A percentile compares a stretch with the other conserved stretches of the same genome.
These are phyloP conservation scores for Amphipoea lucens DNA, from an alignment of 2,888 invertebrate species.

Conservation along the genomic window DNA sequence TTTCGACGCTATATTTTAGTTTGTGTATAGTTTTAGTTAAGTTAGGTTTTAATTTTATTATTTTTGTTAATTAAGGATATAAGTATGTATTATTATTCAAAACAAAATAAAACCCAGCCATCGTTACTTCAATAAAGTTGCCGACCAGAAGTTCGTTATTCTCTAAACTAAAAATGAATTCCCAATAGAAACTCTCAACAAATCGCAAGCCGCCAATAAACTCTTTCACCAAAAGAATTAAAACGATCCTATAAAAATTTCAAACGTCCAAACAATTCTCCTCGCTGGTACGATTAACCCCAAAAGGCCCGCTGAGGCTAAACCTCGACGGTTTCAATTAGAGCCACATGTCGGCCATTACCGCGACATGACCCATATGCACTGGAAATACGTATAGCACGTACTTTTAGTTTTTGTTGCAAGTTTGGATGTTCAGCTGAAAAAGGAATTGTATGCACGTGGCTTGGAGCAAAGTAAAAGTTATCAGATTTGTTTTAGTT, in stretches of 20 bases:
- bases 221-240: conserved; percentile 12
- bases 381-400: conserved; percentile 1
- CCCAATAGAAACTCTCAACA: neutral
- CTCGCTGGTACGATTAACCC: conserved; percentile 45
- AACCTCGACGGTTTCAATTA: conserved; percentile 64
- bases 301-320: conserved; percentile 43
- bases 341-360: conserved; percentile 58
- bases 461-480: neutral
- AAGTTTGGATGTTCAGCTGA: neutral
- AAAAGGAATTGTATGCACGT: conserved; percentile 9
- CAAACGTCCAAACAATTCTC: conserved; percentile 34
- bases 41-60: no score
- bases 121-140: neutral
- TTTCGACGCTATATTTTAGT: no score
- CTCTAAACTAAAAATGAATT: neutral
- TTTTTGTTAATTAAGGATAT: no score
- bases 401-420: conserved; percentile 17
- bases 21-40: no score
- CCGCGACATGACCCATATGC: conserved; percentile 47
- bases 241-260: conserved; percentile 25
- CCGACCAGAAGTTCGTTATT: neutral
- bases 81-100: no score
- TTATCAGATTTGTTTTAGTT: neutral
- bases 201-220: conserved; percentile 3
- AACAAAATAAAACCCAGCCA: no score